phyloP scores from a whole-genome alignment of 2,797 vertebrate species.

The Arrhamphus sclerolepis region DNA sequence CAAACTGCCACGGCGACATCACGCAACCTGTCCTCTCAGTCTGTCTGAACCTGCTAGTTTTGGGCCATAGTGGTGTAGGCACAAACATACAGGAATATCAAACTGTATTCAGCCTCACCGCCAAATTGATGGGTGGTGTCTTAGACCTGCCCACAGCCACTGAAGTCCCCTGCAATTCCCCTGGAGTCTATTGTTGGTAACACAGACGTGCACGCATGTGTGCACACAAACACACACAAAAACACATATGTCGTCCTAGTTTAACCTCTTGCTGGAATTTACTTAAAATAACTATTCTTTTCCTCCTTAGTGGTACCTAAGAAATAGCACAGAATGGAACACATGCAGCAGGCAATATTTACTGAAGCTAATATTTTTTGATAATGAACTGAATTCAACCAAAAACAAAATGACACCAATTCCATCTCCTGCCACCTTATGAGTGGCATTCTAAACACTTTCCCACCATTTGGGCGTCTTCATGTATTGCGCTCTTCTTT shows the following conservation, averaged over 20 bases:
- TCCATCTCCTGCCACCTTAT: conserved; percentile 20
- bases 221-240: conserved; percentile 46
- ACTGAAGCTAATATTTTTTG: conserved; percentile 32
- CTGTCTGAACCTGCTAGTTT: conserved; percentile 77
- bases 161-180: conserved; percentile 83
- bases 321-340: conserved; percentile 25
- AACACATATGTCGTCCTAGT: conserved; percentile 74
- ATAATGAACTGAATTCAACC: conserved; percentile 13
- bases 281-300: conserved; percentile 51
- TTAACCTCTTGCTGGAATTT: conserved; percentile 77
- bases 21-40: conserved; percentile 74
- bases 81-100: conserved; percentile 83
- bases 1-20: conserved; percentile 76
- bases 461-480: conserved; percentile 77
- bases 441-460: conserved; percentile 56
- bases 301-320: conserved; percentile 23
- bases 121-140: conserved; percentile 85
- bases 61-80: conserved; percentile 71
- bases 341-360: conserved; percentile 11
- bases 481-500: conserved; percentile 37
- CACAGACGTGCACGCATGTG: conserved; percentile 63
- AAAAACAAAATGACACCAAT: conserved; percentile 13
- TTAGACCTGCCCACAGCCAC: conserved; percentile 81
- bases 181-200: conserved; percentile 81
- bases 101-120: conserved; percentile 82